phyloP scores from a whole-genome alignment of 2,888 invertebrate species.

The Cacoxenus indagator region DNA sequence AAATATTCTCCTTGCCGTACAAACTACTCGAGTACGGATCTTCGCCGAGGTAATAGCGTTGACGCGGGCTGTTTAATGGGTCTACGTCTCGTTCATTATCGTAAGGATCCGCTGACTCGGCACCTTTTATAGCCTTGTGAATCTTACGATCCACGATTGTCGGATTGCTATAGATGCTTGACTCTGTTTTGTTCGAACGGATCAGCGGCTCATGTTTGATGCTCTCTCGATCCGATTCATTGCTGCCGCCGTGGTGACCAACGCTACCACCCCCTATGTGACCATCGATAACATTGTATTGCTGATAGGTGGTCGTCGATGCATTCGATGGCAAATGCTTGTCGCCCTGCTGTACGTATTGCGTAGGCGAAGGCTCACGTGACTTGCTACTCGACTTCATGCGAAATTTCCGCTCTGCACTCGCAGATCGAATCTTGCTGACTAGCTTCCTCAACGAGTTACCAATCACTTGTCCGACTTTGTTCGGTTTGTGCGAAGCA shows the following conservation, averaged over 20 bases:
- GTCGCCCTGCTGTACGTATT: constrained; percentile 32
- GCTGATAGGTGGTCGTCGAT: constrained; percentile 67
- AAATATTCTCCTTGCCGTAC: constrained; percentile 87
- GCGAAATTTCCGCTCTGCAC: constrained; percentile 78
- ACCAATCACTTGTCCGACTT: constrained; percentile 77
- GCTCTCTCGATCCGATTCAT: constrained; percentile 42
- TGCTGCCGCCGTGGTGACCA: constrained; percentile 32
- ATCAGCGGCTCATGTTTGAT: constrained; percentile 23
- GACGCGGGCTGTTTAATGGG: constrained; percentile 74
- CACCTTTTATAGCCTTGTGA: constrained; percentile 11
- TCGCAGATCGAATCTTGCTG: constrained; percentile 84
- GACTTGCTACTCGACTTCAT: constrained; percentile 72
- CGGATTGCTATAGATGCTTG: constrained; percentile 44
- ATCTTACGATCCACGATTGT: constrained; percentile 11
- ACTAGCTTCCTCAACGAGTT: constrained; percentile 87
- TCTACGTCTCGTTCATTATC: constrained; percentile 52
- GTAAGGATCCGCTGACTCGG: constrained; percentile 41
- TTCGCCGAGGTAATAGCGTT: constrained; percentile 87
- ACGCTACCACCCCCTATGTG: constrained; percentile 61
- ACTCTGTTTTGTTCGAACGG: constrained; percentile 45
- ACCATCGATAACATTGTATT: constrained; percentile 71
- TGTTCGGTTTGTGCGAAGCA: constrained; percentile 65
- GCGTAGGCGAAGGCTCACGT: constrained; percentile 72
- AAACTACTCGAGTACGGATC: constrained; percentile 88
- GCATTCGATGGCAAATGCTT: constrained; percentile 37